phyloP scores from a whole-genome alignment of 2,797 vertebrate genomes.

The Sebastes vulpes region DNA sequence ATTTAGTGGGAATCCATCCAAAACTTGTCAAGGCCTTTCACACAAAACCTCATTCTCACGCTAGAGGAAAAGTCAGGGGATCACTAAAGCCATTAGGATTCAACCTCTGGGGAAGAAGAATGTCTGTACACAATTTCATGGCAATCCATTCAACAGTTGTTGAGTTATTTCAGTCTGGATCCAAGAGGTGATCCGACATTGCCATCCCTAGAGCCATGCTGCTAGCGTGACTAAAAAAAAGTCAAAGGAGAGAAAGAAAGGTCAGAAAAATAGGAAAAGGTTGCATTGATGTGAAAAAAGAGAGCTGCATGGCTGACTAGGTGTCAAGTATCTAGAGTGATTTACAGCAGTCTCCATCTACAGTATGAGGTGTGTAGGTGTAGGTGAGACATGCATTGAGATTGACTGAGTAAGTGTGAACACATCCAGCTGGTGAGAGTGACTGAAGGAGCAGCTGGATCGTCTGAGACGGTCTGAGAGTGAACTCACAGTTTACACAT shows the following conservation, averaged over 20 bases:
- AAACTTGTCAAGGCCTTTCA: not conserved
- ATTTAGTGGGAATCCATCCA: not conserved
- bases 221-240: not conserved
- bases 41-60: not conserved
- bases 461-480: slow-evolving; percentile 40
- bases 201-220: not conserved
- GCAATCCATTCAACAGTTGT: not conserved
- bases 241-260: not conserved
- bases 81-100: not conserved
- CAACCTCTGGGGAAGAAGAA: not conserved
- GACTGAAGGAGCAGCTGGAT: slow-evolving; percentile 69
- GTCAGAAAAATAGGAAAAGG: slow-evolving; percentile 7
- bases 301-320: not conserved
- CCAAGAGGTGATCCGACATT: not conserved
- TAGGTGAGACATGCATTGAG: slow-evolving; percentile 39
- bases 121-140: not conserved
- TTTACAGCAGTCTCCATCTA: slow-evolving; percentile 39
- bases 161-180: not conserved
- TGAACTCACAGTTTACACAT: slow-evolving; percentile 67
- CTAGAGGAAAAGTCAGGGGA: not conserved
- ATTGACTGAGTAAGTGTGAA: slow-evolving; percentile 48
- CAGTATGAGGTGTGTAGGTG: slow-evolving; percentile 47
- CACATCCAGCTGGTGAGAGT: slow-evolving; percentile 51
- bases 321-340: slow-evolving; percentile 28
- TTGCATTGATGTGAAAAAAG: slow-evolving; percentile 4